These are phyloP conservation scores for Nesometra sesokonis DNA, from an alignment of 35 echinoderm and acorn worm species.

Conservation along the genomic window DNA sequence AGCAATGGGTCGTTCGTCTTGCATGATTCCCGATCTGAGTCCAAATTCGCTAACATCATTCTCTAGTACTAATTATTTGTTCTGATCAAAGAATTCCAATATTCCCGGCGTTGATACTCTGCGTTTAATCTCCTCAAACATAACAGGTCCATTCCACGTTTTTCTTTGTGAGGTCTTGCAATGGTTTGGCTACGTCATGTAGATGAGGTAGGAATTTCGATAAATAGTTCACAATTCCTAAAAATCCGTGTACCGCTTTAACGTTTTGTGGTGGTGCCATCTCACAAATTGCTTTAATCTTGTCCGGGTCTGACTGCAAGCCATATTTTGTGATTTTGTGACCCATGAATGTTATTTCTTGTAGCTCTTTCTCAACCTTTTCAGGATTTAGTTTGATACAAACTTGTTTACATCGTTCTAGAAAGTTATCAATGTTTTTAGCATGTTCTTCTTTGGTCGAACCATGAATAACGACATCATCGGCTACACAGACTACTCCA, in stretches of 20 bases:
- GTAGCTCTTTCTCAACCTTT: not conserved
- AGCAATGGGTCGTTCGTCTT: conserved; percentile 44
- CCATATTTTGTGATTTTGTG: conserved; percentile 18
- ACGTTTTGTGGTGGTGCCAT: not conserved
- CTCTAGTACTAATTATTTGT: conserved; percentile 22
- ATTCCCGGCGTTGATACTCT: not conserved
- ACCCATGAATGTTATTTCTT: conserved; percentile 19
- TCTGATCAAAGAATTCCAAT: conserved; percentile 22
- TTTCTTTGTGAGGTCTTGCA: not conserved
- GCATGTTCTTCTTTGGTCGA: conserved; percentile 5
- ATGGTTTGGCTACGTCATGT: not conserved
- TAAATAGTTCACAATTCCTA: conserved; percentile 26
- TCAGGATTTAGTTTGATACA: conserved; percentile 16
- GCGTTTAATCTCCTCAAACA: not conserved
- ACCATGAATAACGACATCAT: conserved; percentile 40
- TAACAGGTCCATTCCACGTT: not conserved
- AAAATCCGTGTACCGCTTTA: conserved; percentile 11
- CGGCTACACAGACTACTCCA: conserved; percentile 16
- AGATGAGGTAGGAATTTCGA: conserved; percentile 29
- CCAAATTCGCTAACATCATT: conserved; percentile 36
- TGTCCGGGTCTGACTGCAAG: not conserved
- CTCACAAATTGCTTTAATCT: not conserved
- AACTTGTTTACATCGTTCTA: not conserved
- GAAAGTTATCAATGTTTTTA: not conserved
- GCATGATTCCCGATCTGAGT: conserved; percentile 24